Evolutionary conservation across 2,797 vertebrate genomes (phyloP), one percentile per base, ranked within the genome.

Genomic region (Danio choprae): DNA sequence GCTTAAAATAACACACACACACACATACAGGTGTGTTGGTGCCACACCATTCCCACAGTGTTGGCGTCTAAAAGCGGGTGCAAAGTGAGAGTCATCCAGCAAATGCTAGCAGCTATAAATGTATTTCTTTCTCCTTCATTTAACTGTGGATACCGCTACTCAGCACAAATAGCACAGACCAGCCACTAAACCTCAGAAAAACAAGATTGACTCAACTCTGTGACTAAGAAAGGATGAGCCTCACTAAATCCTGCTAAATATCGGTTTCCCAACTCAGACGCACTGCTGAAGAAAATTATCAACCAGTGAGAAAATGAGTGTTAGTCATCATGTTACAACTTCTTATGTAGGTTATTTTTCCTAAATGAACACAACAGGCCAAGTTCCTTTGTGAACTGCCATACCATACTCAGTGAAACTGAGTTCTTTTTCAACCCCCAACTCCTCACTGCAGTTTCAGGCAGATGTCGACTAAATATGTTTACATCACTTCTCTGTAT

Each of bases 361-460:
- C 36, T 69, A 6, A 48, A 89, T 84, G 74, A 85, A 85, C 48
- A 60, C 44, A 18, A 48, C 63, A 41, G 11, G n/a, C 44, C 29
- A 18, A 81, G 15, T 74, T 84, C 87, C 83, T 83, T 77, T 77
- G 75, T 51, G 38, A 56, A 55, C 84, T 76, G 77, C 81, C 16
- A 3, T 69, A 41, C 12, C 10, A n/a, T n/a, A n/a, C n/a, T 67
- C 50, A 82, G 13, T 44, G 18, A n/a, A 12, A 53, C 18, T 53
- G 29, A 36, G 11, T 10, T 9, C 22, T 41, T 62, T 8, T 5
- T 7, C 41, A 36, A 29, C 29, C 29, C n/a, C 29, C 29, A 60
- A 36, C 22, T 22, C 43, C 56, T 51, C 16, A 63, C 44, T 20
- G 11, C 1, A 29, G 29, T 29, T 29, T 29, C 29, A 29, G 29